Percentiles rank a stretch among this genome's conserved stretches.
Evolutionary conservation across 2,888 invertebrate genomes (phyloP).

Genomic region (Sericinus montela): DNA sequence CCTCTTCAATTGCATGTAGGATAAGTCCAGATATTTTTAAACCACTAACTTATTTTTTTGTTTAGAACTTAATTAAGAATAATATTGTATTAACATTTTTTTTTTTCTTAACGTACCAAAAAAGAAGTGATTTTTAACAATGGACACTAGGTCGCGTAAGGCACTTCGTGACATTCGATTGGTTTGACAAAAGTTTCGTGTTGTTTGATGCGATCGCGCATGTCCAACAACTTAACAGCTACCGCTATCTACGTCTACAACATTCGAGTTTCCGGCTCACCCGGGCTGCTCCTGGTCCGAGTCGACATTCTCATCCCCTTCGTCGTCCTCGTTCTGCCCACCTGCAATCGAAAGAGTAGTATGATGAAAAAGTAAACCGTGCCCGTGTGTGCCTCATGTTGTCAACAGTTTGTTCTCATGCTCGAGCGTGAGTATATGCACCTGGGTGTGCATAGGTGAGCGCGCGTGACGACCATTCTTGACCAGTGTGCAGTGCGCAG

Average conservation of each 20-base stretch:
- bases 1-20: no score
- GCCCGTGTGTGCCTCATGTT: neutral
- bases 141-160: neutral
- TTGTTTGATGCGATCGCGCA: neutral
- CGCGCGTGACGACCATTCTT: no score
- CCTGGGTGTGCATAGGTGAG: no score
- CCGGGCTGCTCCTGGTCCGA: conserved; percentile 66
- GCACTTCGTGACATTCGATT: neutral
- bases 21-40: no score
- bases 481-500: no score
- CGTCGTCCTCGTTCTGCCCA: conserved; percentile 76
- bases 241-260: neutral
- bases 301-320: conserved; percentile 81
- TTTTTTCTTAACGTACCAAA: no score
- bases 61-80: no score
- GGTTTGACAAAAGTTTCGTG: neutral
- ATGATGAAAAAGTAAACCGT: neutral
- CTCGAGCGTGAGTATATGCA: no score
- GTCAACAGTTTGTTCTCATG: no score
- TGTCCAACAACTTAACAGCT: no score
- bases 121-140: neutral
- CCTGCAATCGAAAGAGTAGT: conserved; percentile 31
- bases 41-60: no score
- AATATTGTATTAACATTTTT: no score
- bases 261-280: conserved; percentile 34